Evolutionary conservation across 92 coral and sea anemone species (phyloP).

Genomic region (Umimayanthus kanabou): DNA sequence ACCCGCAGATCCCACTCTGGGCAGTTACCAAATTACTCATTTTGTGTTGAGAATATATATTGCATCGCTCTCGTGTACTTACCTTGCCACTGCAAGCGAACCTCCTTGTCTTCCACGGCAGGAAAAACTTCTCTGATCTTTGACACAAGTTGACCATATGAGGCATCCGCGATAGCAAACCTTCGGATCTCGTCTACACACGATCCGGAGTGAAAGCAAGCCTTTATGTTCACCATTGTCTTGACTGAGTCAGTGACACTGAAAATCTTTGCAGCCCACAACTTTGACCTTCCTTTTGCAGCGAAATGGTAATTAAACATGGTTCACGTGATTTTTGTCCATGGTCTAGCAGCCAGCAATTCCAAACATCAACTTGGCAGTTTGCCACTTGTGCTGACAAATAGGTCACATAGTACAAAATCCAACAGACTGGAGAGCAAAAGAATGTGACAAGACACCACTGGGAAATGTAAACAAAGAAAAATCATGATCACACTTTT

Average conservation of each 20-base stretch:
- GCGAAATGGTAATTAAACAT: too few relatives aligned
- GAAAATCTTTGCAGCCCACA: background rate
- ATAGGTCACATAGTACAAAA: too few relatives aligned
- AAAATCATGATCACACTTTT: too few relatives aligned
- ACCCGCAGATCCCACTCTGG: too few relatives aligned
- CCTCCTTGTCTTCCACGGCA: conserved; percentile 39
- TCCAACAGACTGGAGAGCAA: too few relatives aligned
- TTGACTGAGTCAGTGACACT: background rate
- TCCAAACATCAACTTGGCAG: too few relatives aligned
- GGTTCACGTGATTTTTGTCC: too few relatives aligned
- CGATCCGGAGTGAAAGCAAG: conserved; percentile 13
- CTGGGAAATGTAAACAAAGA: too few relatives aligned
- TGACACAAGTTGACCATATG: conserved; percentile 44
- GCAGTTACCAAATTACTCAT: too few relatives aligned
- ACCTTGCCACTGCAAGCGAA: conserved; percentile 58
- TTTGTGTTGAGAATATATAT: background rate
- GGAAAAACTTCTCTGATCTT: conserved; percentile 55
- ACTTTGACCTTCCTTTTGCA: background rate
- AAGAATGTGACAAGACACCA: too few relatives aligned
- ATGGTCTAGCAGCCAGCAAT: too few relatives aligned
- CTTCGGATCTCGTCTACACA: conserved; percentile 48
- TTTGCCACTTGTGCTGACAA: too few relatives aligned
- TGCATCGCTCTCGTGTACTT: background rate
- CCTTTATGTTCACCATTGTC: conserved; percentile 17
- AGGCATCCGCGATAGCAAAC: conserved; percentile 34